Percentiles rank a stretch among this genome's conserved stretches.
phyloP scores from a whole-genome alignment of 2,797 vertebrate genomes.

The Lycodopsis pacificus region DNA sequence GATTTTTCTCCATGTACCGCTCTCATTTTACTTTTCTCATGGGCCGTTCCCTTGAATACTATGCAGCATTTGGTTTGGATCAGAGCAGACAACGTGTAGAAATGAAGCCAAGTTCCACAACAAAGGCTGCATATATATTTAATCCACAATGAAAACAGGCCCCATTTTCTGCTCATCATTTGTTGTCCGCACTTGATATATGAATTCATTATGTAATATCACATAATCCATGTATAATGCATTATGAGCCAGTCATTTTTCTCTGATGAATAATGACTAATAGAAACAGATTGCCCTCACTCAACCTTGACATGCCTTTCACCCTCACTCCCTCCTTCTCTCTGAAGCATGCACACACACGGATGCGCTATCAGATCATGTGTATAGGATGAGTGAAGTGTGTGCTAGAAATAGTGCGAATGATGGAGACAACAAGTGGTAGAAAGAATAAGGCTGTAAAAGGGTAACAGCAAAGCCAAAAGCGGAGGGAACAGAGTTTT shows the following conservation, averaged over 20 bases:
- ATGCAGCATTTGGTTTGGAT: slow-evolving; percentile 9
- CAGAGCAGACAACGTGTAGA: slow-evolving; percentile 27
- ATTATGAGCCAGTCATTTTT: slow-evolving; percentile 42
- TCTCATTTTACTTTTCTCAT: slow-evolving; percentile 58
- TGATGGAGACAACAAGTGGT: background rate
- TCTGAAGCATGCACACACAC: background rate
- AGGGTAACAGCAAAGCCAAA: slow-evolving; percentile 1
- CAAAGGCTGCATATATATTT: slow-evolving; percentile 15
- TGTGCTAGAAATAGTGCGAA: slow-evolving; percentile 12
- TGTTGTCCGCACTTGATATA: slow-evolving; percentile 26
- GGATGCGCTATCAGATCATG: slow-evolving; percentile 19
- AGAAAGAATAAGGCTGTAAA: background rate
- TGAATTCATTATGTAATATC: slow-evolving; percentile 53
- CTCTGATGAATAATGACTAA: slow-evolving; percentile 51
- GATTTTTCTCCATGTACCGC: slow-evolving; percentile 46
- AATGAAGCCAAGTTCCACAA: slow-evolving; percentile 21
- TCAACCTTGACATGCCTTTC: slow-evolving; percentile 68
- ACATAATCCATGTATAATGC: slow-evolving; percentile 42
- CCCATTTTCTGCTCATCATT: slow-evolving; percentile 23
- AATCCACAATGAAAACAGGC: slow-evolving; percentile 15
- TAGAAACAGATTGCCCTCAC: slow-evolving; percentile 56
- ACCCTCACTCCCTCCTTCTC: slow-evolving; percentile 8
- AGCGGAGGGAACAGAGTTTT: background rate
- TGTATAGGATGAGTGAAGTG: slow-evolving; percentile 18
- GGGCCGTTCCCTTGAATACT: slow-evolving; percentile 33